Conservation (phyloP, 2,797 vertebrate genomes). For the Rhabdomys pumilio region DNA sequence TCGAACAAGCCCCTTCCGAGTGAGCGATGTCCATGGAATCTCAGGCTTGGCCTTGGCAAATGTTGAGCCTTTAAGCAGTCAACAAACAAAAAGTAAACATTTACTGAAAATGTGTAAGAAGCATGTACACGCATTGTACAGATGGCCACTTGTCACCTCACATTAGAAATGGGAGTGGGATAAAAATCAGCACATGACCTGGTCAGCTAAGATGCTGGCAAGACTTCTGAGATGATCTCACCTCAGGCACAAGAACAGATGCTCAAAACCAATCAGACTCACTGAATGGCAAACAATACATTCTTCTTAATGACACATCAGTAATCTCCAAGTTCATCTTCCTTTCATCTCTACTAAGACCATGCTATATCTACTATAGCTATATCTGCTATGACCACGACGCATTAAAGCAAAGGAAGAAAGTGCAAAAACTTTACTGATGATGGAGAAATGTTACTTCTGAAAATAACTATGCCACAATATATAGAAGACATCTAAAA, state of each 20-base stretch:
- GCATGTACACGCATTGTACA: not conserved
- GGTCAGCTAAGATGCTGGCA: not conserved
- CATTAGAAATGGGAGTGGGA: not conserved
- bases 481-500: not conserved
- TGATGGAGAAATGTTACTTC: constrained; percentile 10
- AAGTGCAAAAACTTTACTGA: not conserved
- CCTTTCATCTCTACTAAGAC: constrained; percentile 36
- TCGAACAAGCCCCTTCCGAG: constrained; percentile 97
- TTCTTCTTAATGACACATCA: constrained; percentile 52
- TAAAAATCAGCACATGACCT: not conserved
- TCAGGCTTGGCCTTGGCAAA: constrained; percentile 99
- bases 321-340: not conserved
- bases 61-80: constrained; percentile 93
- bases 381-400: not conserved
- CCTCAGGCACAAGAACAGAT: not conserved
- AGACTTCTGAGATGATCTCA: not conserved
- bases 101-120: not conserved
- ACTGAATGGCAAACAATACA: not conserved
- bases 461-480: not conserved
- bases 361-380: not conserved
- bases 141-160: not conserved
- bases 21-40: constrained; percentile 96
- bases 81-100: constrained; percentile 33
- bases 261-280: constrained; percentile 39
- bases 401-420: not conserved